Conservation (phyloP, 2,888 invertebrate species). For the Tigriopus californicus region DNA sequence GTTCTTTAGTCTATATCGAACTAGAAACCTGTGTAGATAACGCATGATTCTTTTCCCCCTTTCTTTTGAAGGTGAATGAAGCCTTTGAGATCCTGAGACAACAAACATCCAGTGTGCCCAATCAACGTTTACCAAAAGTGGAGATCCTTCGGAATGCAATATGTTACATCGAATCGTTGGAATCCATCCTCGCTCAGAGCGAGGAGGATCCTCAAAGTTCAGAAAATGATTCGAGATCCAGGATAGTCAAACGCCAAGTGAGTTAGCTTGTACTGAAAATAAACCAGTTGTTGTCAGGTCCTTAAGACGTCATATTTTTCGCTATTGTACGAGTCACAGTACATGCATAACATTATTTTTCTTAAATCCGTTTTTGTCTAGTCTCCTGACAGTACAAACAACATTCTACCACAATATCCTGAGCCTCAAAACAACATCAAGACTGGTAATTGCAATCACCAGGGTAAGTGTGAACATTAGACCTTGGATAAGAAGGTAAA, state of each 20-base stretch:
- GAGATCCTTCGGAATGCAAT: conserved; percentile 94
- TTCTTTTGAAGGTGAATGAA: conserved; percentile 62
- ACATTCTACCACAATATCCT: neutral
- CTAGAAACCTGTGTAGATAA: no score
- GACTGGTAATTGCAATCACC: neutral
- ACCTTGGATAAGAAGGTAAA: no score
- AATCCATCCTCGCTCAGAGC: conserved; percentile 42
- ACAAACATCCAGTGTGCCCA: conserved; percentile 60
- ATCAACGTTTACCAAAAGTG: conserved; percentile 87
- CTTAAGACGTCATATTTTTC: no score
- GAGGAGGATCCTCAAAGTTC: neutral
- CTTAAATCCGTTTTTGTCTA: neutral
- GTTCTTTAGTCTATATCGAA: no score
- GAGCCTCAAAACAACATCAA: neutral
- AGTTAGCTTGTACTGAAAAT: no score
- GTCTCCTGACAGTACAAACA: neutral
- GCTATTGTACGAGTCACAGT: no score
- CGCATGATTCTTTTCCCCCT: neutral
- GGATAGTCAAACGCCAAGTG: no score
- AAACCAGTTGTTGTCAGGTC: no score
- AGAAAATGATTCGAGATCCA: neutral
- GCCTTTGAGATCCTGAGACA: conserved; percentile 87
- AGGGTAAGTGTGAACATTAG: no score
- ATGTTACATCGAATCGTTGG: conserved; percentile 84
- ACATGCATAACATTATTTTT: no score